phyloP scores from a whole-genome alignment of 2,113 vertebrate genomes.

The Amphiprion percula region DNA sequence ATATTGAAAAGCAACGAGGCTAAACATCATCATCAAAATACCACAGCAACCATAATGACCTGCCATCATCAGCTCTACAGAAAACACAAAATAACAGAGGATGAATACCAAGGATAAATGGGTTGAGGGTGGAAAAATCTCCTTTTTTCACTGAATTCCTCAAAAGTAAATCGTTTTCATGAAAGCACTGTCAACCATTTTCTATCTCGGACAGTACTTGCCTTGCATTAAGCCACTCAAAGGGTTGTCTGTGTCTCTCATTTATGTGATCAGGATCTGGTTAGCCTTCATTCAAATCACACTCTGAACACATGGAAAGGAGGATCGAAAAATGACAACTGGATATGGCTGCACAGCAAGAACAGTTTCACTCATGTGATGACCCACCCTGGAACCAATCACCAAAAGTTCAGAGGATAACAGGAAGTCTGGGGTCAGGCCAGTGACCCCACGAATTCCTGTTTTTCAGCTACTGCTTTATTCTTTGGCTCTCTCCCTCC shows the following conservation, averaged over 20 bases:
- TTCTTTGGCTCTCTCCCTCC: conserved; percentile 50
- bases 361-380: conserved; percentile 38
- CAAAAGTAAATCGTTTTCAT: conserved; percentile 18
- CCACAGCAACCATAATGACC: neutral
- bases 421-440: conserved; percentile 83
- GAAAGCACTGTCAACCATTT: conserved; percentile 14
- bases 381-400: conserved; percentile 75
- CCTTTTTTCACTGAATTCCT: neutral
- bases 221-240: conserved; percentile 8
- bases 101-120: neutral
- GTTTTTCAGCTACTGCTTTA: conserved; percentile 80
- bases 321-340: conserved; percentile 2
- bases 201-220: neutral
- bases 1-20: conserved; percentile 6
- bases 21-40: conserved; percentile 14
- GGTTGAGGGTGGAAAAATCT: neutral
- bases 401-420: conserved; percentile 74
- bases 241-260: neutral
- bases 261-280: conserved; percentile 10
- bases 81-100: neutral
- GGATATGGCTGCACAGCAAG: neutral
- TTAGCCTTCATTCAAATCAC: neutral
- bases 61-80: conserved; percentile 1
- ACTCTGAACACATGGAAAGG: neutral
- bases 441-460: conserved; percentile 81